Evolutionary conservation across 2,888 invertebrate species (phyloP).

Genomic region (Monoplex corrugatus): DNA sequence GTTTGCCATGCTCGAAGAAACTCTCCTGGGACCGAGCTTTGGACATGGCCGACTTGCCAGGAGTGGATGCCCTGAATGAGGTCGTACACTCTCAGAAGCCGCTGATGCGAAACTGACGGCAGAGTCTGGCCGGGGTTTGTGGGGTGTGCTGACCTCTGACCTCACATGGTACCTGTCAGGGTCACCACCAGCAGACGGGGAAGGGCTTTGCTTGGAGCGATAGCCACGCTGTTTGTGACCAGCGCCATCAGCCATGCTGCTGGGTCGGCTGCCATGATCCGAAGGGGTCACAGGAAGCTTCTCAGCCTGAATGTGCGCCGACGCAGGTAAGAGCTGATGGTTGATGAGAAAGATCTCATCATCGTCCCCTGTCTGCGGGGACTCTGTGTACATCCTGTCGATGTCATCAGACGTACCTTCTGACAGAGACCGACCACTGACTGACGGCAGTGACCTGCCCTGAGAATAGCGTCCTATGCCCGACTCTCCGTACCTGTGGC

Average conservation of each 20-base stretch:
- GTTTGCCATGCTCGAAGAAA: slow-evolving; percentile 66
- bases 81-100: slow-evolving; percentile 44
- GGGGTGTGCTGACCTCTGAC: slow-evolving; percentile 43
- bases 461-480: slow-evolving; percentile 61
- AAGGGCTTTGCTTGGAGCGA: not conserved
- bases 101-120: slow-evolving; percentile 54
- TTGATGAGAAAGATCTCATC: slow-evolving; percentile 71
- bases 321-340: slow-evolving; percentile 62
- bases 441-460: slow-evolving; percentile 70
- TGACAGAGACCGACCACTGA: slow-evolving; percentile 72
- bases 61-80: slow-evolving; percentile 46
- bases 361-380: slow-evolving; percentile 58
- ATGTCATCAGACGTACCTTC: slow-evolving; percentile 73
- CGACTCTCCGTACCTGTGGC: not conserved
- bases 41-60: slow-evolving; percentile 57
- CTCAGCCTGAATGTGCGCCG: slow-evolving; percentile 53
- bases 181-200: not conserved
- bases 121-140: slow-evolving; percentile 52
- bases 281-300: slow-evolving; percentile 60
- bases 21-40: slow-evolving; percentile 73
- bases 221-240: not conserved
- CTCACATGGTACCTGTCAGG: slow-evolving; percentile 39
- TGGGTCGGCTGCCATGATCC: slow-evolving; percentile 51
- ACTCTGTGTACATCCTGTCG: slow-evolving; percentile 58
- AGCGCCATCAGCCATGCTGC: slow-evolving; percentile 47